A percentile compares a stretch with the other conserved stretches of the same genome.
Evolutionary conservation across 1,140 invertebrate genomes (phyloP).

Genomic region (Dolichoris vasculosae): DNA sequence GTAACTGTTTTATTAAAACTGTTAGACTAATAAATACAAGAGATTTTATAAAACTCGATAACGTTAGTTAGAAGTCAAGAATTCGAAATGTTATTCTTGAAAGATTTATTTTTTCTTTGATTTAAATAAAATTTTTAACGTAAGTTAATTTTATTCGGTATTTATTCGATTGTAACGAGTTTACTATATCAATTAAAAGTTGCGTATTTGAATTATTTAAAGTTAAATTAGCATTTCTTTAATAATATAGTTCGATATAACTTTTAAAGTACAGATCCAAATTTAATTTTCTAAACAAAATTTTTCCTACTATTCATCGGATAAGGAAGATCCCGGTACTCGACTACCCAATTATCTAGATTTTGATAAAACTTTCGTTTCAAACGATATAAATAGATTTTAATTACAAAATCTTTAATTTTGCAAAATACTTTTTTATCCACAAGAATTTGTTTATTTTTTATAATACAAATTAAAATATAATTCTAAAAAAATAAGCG

Average conservation of each 20-base stretch:
- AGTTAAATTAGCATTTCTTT: neutral
- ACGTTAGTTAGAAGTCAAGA: too few species aligned
- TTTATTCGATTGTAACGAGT: too few species aligned
- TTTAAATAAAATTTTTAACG: too few species aligned
- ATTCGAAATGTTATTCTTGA: too few species aligned
- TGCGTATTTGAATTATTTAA: too few species aligned
- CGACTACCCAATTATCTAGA: neutral
- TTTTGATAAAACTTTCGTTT: neutral
- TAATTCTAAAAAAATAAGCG: neutral
- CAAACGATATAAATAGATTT: neutral
- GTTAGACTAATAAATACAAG: too few species aligned
- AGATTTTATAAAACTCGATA: too few species aligned
- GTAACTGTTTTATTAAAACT: too few species aligned
- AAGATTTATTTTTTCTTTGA: too few species aligned
- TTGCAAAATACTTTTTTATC: neutral
- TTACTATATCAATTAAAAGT: too few species aligned
- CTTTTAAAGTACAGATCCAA: neutral
- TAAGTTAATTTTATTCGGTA: too few species aligned
- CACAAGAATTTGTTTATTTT: neutral
- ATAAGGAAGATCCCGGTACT: neutral
- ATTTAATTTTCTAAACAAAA: neutral
- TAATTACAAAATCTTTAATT: neutral
- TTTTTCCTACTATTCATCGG: neutral
- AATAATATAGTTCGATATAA: neutral
- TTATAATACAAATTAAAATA: neutral